Base-by-base conservation (phyloP, 1,140 invertebrate genomes). In the Drosophila quadrilineata region DNA sequence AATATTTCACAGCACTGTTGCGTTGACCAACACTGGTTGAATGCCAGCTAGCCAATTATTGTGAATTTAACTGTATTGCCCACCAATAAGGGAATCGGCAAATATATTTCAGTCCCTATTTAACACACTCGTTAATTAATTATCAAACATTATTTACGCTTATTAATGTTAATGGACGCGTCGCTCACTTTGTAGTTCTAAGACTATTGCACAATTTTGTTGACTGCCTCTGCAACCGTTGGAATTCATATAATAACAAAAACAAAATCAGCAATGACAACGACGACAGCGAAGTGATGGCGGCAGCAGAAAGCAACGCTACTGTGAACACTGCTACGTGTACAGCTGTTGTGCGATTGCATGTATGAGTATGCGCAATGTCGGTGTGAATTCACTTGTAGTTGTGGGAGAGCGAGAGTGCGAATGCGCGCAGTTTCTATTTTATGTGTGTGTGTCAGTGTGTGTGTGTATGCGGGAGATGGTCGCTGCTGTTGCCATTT, bases 201-300 rank as follows among this genome's bases (percentile, higher is more conserved):
- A 45, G 54, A 19, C 24, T 41, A 62, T 73, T 82, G 77, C 77
- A 82, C 77, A 85, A 80, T 80, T 80, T 56, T 45, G 62, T 29
- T 49, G 43, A 63, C 33, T 64, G 31, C 53, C 3, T 19, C 38
- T 53, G 49, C 40, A 36, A 29, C 31, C 41, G 40, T 56, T 45
- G 40, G 21, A 49, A 19, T 57, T 48, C 41, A 41, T 45, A 73
- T 58, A 59, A 68, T 36, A 69, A 75, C 43, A 65, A 71, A 67
- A 65, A 64, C 53, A 71, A 67, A 14, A 53, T n/a, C n/a, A n/a
- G n/a, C n/a, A n/a, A n/a, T n/a, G n/a, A n/a, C n/a, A n/a, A n/a
- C n/a, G n/a, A n/a, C n/a, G n/a, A n/a, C n/a, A n/a, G n/a, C n/a
- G n/a, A n/a, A n/a, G n/a, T n/a, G n/a, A n/a, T n/a, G n/a, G n/a